Evolutionary conservation across 2,797 vertebrate genomes (phyloP), one percentile per base, ranked within the genome.

Genomic region (Cygnus olor): DNA sequence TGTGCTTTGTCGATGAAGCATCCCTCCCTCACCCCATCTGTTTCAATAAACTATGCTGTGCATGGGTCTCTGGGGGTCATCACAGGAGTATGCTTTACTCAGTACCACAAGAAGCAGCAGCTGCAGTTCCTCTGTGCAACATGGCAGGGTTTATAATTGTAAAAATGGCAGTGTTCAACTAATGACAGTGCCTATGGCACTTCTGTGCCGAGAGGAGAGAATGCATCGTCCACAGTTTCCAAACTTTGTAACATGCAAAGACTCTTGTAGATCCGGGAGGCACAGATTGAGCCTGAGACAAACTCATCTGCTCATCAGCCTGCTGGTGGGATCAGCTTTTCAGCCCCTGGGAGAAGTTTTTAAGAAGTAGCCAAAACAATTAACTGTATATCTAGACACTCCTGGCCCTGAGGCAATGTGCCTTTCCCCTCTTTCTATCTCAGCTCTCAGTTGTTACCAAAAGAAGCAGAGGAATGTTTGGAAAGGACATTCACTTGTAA

Each of bases 301-400:
- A 94, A 89, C 76, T 89, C 72, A 69, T 95, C 88, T 42, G 11
- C 68, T 84, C 93, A 72, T 86, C 61, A 91, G 36, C 42, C 58
- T 2, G 5, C 44, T 61, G 25, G 70, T 94, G 89, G 61, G 69
- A 95, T 93, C 74, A 69, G 57, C 40, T 94, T 95, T 82, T 89
- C 44, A 70, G 28, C 12, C 34, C 19, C n/a, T 64, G 36, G 27
- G 47, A 94, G 30, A 92, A 81, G 27, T 68, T 86, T 93, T 60
- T 70, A 49, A 90, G 70, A 94, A 80, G 70, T 74, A 87, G 74
- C 86, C 64, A 85, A 92, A 93, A 94, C 56, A 89, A 89, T 94
- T 90, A 90, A 38, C 70, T 77, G 18, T 70, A 19, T 77, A 90
- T 73, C 71, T 90, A 69, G 88, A 66, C 56, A 73, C 38, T 81